Conservation (phyloP, 2,888 invertebrate genomes). For the Lysandra bellargus region DNA sequence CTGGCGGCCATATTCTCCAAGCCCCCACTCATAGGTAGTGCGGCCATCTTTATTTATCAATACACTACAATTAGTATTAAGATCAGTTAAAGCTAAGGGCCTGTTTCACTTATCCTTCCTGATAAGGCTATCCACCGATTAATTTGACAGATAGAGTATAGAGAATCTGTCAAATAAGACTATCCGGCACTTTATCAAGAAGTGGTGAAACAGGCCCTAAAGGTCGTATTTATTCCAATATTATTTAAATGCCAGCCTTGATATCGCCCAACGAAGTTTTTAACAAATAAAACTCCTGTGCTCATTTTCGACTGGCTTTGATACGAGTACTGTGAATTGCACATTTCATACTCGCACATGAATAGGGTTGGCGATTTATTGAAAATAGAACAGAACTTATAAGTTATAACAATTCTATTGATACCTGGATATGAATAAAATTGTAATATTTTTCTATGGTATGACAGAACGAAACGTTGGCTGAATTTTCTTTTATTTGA, state of each 20-base stretch:
- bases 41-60: too few relatives aligned
- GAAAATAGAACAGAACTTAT: background rate
- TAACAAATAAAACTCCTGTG: background rate
- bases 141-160: too few relatives aligned
- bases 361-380: constrained; percentile 7
- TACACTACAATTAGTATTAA: too few relatives aligned
- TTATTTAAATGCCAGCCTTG: background rate
- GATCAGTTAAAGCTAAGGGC: background rate
- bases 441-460: background rate
- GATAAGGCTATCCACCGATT: too few relatives aligned
- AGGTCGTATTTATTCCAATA: background rate
- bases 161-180: too few relatives aligned
- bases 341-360: constrained; percentile 4
- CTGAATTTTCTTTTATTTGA: background rate
- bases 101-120: too few relatives aligned
- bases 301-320: constrained; percentile 30
- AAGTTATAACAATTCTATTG: background rate
- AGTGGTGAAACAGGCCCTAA: too few relatives aligned
- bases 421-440: constrained; percentile 9
- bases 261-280: background rate
- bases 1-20: too few relatives aligned
- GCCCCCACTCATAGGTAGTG: too few relatives aligned
- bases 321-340: constrained; percentile 4
- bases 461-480: background rate
- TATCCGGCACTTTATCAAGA: too few relatives aligned